These are phyloP conservation scores for Drosophila neotestacea DNA, from an alignment of 2,888 invertebrate genomes.

Conservation along the genomic window DNA sequence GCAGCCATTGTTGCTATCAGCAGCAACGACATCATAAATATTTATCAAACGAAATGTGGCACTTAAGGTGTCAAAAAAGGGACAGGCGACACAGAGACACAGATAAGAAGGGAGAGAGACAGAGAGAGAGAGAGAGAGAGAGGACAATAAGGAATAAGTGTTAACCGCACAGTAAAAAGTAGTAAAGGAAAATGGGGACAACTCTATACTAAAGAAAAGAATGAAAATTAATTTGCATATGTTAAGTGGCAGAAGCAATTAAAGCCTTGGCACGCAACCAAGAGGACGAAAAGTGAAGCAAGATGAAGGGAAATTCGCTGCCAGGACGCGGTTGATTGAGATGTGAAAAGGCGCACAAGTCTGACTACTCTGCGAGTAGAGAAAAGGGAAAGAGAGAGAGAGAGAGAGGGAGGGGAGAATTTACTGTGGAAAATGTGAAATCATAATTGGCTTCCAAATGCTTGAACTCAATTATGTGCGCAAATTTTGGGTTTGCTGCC, in stretches of 20 bases:
- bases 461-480: conserved; percentile 80
- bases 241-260: conserved; percentile 81
- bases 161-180: conserved; percentile 18
- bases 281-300: not conserved
- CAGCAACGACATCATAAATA: conserved; percentile 51
- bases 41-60: conserved; percentile 61
- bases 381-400: too few species aligned
- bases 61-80: conserved; percentile 66
- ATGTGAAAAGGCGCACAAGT: conserved; percentile 53
- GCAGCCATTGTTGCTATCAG: conserved; percentile 33
- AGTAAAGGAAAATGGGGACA: conserved; percentile 6
- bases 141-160: conserved; percentile 37
- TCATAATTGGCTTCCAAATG: conserved; percentile 81
- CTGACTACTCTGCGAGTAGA: not conserved
- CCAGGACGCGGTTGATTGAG: conserved; percentile 68
- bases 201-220: conserved; percentile 26
- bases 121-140: not conserved
- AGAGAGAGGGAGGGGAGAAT: not conserved
- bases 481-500: conserved; percentile 63
- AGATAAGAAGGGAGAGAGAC: not conserved
- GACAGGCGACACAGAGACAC: conserved; percentile 34
- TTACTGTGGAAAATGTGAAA: conserved; percentile 66
- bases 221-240: conserved; percentile 78
- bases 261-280: conserved; percentile 47
- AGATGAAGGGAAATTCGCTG: conserved; percentile 5